phyloP scores from a whole-genome alignment of 2,113 vertebrate species.

The Hemibagrus wyckioides region DNA sequence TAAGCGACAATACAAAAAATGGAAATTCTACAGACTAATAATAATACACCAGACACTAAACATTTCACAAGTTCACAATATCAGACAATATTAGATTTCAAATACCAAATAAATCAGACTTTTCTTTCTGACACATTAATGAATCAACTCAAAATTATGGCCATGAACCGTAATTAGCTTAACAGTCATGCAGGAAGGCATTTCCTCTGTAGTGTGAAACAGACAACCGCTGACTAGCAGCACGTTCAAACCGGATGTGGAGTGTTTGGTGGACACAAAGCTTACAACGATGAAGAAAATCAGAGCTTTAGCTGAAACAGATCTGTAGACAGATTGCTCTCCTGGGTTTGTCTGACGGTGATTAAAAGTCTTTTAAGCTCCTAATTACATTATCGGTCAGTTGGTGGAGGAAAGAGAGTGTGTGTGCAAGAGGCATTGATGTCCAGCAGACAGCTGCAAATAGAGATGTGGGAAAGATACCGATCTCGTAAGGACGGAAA shows the following conservation, averaged over 20 bases:
- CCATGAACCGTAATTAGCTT: not conserved
- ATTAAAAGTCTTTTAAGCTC: constrained; percentile 35
- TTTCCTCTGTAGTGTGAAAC: not conserved
- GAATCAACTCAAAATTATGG: not conserved
- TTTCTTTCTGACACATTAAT: not conserved
- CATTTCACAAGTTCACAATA: not conserved
- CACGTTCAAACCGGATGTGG: not conserved
- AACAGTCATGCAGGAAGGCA: not conserved
- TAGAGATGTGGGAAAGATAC: not conserved
- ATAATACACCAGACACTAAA: not conserved
- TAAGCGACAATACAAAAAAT: not conserved
- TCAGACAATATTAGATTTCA: not conserved
- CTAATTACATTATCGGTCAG: constrained; percentile 39
- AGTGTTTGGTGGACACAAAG: not conserved
- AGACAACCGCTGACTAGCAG: constrained; percentile 10
- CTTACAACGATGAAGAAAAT: not conserved
- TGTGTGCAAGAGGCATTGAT: not conserved
- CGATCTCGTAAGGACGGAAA: not conserved
- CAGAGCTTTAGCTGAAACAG: constrained; percentile 8
- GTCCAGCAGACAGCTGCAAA: constrained; percentile 2
- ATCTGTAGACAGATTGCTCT: constrained; percentile 17
- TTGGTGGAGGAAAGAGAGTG: constrained; percentile 9
- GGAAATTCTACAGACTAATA: constrained; percentile 12
- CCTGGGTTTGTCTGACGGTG: not conserved
- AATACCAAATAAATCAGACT: not conserved